Evolutionary conservation across 1,140 invertebrate genomes (phyloP).

Genomic region (Drosophila parvula): DNA sequence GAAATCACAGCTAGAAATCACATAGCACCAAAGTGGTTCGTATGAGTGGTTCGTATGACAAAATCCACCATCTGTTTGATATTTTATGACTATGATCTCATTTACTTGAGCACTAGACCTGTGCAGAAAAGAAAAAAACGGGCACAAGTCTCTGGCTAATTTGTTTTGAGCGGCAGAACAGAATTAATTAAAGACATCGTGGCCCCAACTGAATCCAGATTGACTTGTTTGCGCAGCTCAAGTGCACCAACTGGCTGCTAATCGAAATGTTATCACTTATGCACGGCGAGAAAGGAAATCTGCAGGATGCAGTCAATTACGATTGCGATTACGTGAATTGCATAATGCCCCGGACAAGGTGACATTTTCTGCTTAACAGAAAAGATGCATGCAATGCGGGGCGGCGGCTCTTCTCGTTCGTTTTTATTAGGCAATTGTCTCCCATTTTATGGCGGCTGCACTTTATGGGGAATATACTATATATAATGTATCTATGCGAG

Average conservation of each 20-base stretch:
- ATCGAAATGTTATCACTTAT: slow-evolving; percentile 34
- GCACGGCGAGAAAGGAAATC: slow-evolving; percentile 31
- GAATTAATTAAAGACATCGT: slow-evolving; percentile 19
- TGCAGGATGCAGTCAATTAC: slow-evolving; percentile 74
- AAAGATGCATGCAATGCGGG: slow-evolving; percentile 20
- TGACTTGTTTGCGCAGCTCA: slow-evolving; percentile 15
- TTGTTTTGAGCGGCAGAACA: slow-evolving; percentile 10
- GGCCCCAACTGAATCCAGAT: slow-evolving; percentile 12
- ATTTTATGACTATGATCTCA: slow-evolving; percentile 9
- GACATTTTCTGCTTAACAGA: slow-evolving; percentile 46
- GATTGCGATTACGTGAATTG: slow-evolving; percentile 59
- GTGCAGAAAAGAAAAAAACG: slow-evolving; percentile 6
- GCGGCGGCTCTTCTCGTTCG: neutral
- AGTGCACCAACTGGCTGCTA: slow-evolving; percentile 15
- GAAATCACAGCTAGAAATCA: neutral
- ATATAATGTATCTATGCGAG: slow-evolving; percentile 11
- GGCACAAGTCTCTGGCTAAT: neutral
- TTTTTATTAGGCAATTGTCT: slow-evolving; percentile 71
- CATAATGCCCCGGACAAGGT: slow-evolving; percentile 50
- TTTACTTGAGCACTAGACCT: slow-evolving; percentile 3
- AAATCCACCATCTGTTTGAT: neutral
- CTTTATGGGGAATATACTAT: slow-evolving; percentile 34
- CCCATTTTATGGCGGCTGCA: slow-evolving; percentile 59
- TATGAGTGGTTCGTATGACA: neutral
- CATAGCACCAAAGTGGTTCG: neutral